Evolutionary conservation across 2,888 invertebrate species (phyloP), one percentile per base, ranked within the genome.

Genomic region (Troides helena): DNA sequence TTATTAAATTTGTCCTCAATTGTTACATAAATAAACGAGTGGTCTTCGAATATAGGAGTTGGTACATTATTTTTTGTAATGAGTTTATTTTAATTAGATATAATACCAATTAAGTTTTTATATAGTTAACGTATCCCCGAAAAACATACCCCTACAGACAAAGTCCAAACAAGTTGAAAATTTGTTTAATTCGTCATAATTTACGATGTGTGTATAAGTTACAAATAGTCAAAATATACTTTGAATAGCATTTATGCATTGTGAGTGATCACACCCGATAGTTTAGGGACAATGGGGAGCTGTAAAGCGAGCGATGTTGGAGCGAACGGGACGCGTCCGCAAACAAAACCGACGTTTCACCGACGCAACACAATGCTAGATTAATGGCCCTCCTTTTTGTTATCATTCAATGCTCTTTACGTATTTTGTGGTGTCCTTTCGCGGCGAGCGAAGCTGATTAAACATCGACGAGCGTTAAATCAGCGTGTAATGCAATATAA

Each of bases 361-460:
- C 84, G 82, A 79, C 81, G 80, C 83, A 83, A 80, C 85, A 92
- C 92, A 92, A 90, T 90, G 82, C 83, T 86, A 89, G 92, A 92
- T 92, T 92, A 91, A 92, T 92, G 89, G 85, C 83, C 77, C 79
- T 58, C 79, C 86, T 87, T 88, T 89, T 89, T 91, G 90, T 90
- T 87, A 88, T 85, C 86, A 82, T 80, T 81, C 82, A 85, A 88
- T 88, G 86, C 84, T 90, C 88, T 90, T 91, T 86, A 87, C 85
- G 81, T 82, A 80, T 85, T 90, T 89, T 89, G 90, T 88, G 85
- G 87, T 82, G 85, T 90, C 89, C 88, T 90, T 91, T 91, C 90
- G 90, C 85, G 89, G 87, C 86, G 87, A 85, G 87, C 90, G 89
- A 87, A 84, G 83, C 84, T 84, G 83, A 86, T 86, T 87, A 88